These are phyloP conservation scores for Xenotilapia caudafasciata DNA, from an alignment of 2,113 vertebrate species.

Conservation along the genomic window DNA sequence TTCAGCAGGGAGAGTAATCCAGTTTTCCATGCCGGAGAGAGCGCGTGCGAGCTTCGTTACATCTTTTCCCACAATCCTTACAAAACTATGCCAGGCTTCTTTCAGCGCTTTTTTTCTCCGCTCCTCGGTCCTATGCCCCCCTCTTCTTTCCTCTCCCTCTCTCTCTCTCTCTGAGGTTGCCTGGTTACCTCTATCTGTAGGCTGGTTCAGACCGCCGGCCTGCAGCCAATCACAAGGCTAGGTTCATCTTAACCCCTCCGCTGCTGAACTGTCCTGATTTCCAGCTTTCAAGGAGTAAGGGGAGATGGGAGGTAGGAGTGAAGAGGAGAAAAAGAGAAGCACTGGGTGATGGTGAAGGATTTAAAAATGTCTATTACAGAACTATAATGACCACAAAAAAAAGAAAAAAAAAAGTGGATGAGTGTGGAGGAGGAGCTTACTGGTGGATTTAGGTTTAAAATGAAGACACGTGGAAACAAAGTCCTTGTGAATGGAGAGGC, in stretches of 20 bases:
- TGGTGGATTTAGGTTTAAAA: neutral
- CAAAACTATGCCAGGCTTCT: slow-evolving; percentile 65
- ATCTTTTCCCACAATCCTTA: slow-evolving; percentile 66
- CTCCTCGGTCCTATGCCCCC: slow-evolving; percentile 24
- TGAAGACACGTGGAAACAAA: neutral
- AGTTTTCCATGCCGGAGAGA: slow-evolving; percentile 69
- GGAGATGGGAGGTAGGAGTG: neutral
- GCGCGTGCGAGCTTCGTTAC: slow-evolving; percentile 55
- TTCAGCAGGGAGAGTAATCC: slow-evolving; percentile 65
- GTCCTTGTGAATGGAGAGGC: neutral
- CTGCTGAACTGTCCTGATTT: slow-evolving; percentile 73
- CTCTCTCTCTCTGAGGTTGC: slow-evolving; percentile 72
- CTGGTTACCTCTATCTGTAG: slow-evolving; percentile 79
- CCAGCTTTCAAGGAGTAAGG: slow-evolving; percentile 58
- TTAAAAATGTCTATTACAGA: slow-evolving; percentile 30
- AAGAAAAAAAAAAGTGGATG: neutral
- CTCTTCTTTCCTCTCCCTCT: slow-evolving; percentile 22
- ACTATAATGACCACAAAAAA: neutral
- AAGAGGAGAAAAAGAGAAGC: neutral
- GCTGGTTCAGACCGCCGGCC: slow-evolving; percentile 66
- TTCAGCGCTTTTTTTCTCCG: slow-evolving; percentile 56
- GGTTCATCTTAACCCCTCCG: slow-evolving; percentile 69
- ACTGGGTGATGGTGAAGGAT: slow-evolving; percentile 3
- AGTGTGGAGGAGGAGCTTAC: neutral
- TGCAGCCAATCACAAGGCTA: slow-evolving; percentile 70